phyloP scores from a whole-genome alignment of 2,797 vertebrate species.

The Tapirus indicus region DNA sequence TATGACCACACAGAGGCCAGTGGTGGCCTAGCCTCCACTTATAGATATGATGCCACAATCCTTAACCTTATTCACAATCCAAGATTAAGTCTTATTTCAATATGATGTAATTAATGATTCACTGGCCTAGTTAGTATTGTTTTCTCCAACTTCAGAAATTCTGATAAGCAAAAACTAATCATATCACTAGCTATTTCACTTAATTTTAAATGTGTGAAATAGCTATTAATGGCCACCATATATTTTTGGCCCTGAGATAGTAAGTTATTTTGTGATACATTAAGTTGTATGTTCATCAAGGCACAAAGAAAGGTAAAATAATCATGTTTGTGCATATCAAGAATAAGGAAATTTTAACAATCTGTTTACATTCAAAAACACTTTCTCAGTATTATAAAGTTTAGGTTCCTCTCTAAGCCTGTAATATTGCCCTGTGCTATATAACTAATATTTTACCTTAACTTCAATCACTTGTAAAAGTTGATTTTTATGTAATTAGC shows the following conservation, averaged over 20 bases:
- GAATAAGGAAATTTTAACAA: not conserved
- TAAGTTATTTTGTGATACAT: not conserved
- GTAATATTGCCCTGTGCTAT: not conserved
- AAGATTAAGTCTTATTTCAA: not conserved
- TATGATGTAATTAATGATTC: not conserved
- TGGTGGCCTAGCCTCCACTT: not conserved
- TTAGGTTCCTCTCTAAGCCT: constrained; percentile 2
- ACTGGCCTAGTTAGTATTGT: not conserved
- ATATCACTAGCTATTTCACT: not conserved
- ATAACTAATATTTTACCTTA: constrained; percentile 24
- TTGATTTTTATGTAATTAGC: not conserved
- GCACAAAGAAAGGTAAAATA: not conserved
- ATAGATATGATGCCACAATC: not conserved
- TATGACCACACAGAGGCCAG: not conserved
- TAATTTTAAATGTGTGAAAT: constrained; percentile 28
- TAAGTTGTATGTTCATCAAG: not conserved
- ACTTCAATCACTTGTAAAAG: not conserved
- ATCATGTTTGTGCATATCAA: not conserved
- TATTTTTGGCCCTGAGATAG: not conserved
- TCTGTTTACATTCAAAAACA: not conserved
- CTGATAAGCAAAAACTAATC: constrained; percentile 10
- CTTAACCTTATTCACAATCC: not conserved
- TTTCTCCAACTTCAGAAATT: constrained; percentile 48
- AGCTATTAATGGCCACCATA: not conserved
- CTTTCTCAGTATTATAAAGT: not conserved